phyloP scores from a whole-genome alignment of 1,140 invertebrate genomes.

The Halictus rubicundus region DNA sequence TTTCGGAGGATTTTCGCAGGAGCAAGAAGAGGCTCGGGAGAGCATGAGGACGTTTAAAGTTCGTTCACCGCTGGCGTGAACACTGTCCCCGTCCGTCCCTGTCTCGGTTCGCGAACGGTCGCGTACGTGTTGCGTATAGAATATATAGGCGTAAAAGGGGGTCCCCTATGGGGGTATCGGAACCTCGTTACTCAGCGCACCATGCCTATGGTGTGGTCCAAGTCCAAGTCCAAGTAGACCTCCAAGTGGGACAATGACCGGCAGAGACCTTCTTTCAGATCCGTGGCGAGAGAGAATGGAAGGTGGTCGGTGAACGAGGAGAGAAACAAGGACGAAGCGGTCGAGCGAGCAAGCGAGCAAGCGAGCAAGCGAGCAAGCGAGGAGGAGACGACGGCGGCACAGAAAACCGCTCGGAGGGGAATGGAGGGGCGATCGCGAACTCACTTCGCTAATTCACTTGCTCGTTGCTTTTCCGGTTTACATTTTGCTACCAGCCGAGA shows the following conservation, averaged over 20 bases:
- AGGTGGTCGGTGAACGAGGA: slow-evolving; percentile 58
- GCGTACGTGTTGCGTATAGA: slow-evolving; percentile 42
- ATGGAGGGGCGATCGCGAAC: slow-evolving; percentile 63
- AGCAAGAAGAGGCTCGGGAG: background rate
- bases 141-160: slow-evolving; percentile 68
- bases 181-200: slow-evolving; percentile 69
- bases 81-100: slow-evolving; percentile 36
- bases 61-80: slow-evolving; percentile 46
- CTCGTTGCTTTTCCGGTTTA: slow-evolving; percentile 75
- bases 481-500: slow-evolving; percentile 65
- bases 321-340: slow-evolving; percentile 59
- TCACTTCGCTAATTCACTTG: slow-evolving; percentile 76
- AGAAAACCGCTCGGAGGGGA: slow-evolving; percentile 8
- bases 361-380: too few species aligned
- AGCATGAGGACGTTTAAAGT: slow-evolving; percentile 41
- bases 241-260: slow-evolving; percentile 80
- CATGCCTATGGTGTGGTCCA: slow-evolving; percentile 68
- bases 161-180: slow-evolving; percentile 69
- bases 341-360: too few species aligned
- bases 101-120: slow-evolving; percentile 12
- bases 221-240: slow-evolving; percentile 72
- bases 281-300: slow-evolving; percentile 66
- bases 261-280: slow-evolving; percentile 79
- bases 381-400: slow-evolving; percentile 42
- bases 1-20: slow-evolving; percentile 49